Evolutionary conservation across 2,113 vertebrate species (phyloP), one percentile per base, ranked within the genome.

Genomic region (Protobothrops flavoviridis): DNA sequence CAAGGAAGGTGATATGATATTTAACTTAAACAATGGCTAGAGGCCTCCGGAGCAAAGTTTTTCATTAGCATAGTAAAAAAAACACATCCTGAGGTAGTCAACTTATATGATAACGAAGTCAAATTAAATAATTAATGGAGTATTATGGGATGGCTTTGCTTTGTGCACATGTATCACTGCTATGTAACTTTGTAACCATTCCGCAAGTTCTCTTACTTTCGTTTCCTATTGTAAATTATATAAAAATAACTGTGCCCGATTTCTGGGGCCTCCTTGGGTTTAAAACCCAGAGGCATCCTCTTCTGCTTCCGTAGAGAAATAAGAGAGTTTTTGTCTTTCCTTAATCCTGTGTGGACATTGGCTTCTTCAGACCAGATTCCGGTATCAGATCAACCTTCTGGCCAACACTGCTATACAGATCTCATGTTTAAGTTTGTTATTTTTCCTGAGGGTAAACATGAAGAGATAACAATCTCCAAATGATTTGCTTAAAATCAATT

Each of bases 401-500:
- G 29, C 5, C 29, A 69, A 17, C 5, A 69, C 29, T 69, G 90
- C 94, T 95, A 97, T 93, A 94, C 92, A 97, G 97, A 97, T 95
- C 89, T 95, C 86, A 94, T 94, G 53, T 94, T 57, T 9, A 69
- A 52, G 94, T 94, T 91, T 96, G 91, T 64, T 93, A 93, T 90
- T 29, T 95, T 97, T 97, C 96, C 92, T 93, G 81, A 96, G 96
- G 91, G 94, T 56, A 9, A 0, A 0, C 24, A 52, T 21, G 59
- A 93, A 95, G 92, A 64, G 85, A 94, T 93, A 95, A 95, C 94
- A 23, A 94, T 94, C 94, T 97, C 93, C 92, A 91, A 95, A 91
- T 95, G 74, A 97, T 96, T 87, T 91, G 94, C 96, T 95, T 95
- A 57, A 95, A 97, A 96, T 96, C 96, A 94, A 97, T 97, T 96